phyloP scores from a whole-genome alignment of 2,888 invertebrate genomes.

The Melipona beecheii region DNA sequence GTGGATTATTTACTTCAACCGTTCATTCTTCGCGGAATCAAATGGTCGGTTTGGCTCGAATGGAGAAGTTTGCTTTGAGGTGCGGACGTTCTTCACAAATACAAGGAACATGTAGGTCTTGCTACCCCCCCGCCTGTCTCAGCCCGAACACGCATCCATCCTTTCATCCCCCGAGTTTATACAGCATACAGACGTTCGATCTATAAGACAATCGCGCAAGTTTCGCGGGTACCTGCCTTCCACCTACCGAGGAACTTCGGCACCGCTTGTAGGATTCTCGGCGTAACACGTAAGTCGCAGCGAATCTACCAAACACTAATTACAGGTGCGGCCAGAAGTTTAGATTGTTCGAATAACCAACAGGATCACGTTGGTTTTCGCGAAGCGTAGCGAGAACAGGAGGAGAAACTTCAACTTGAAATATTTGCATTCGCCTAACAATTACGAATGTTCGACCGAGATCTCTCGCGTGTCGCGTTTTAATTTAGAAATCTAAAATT shows the following conservation, averaged over 20 bases:
- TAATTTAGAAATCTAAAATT: neutral
- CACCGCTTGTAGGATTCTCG: neutral
- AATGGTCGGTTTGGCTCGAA: neutral
- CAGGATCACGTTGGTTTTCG: neutral
- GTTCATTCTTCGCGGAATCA: neutral
- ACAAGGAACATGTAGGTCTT: neutral
- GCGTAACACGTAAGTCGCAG: too few relatives aligned
- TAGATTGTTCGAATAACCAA: neutral
- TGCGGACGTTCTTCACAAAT: neutral
- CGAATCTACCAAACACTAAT: neutral
- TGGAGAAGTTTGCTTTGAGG: neutral
- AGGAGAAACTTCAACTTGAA: neutral
- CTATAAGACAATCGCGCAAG: conserved; percentile 9
- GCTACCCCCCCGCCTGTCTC: neutral
- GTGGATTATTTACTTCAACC: neutral
- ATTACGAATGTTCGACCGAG: neutral
- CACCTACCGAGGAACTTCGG: neutral
- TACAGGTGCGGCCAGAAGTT: neutral
- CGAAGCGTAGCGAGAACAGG: neutral
- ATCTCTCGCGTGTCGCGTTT: neutral
- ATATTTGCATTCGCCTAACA: neutral
- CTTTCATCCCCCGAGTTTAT: neutral
- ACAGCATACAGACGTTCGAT: neutral
- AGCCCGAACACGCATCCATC: neutral
- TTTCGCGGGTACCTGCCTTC: neutral